These are phyloP conservation scores for Scatophagus argus DNA, from an alignment of 2,113 vertebrate species.

Conservation along the genomic window DNA sequence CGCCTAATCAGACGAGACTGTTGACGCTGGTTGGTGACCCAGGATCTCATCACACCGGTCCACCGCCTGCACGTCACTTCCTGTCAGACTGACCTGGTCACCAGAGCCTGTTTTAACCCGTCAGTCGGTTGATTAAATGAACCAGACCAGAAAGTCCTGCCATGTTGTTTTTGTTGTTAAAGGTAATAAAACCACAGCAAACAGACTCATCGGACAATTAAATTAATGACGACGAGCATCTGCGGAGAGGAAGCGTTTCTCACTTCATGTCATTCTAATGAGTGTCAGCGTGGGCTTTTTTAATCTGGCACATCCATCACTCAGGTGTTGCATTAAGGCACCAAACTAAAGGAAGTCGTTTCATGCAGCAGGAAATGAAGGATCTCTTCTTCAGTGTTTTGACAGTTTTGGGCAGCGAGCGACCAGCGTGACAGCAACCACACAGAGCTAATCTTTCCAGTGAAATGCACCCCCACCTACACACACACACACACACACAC, in stretches of 20 bases:
- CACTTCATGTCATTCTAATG: background rate
- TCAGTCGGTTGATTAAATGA: conserved; percentile 2
- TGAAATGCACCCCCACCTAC: background rate
- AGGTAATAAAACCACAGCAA: background rate
- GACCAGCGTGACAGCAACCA: conserved; percentile 5
- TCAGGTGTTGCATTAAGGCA: background rate
- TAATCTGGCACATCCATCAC: too few species aligned
- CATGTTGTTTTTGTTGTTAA: background rate
- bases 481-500: conserved; percentile 24
- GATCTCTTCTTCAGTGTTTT: background rate
- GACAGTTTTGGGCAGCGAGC: background rate
- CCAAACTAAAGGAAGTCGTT: background rate
- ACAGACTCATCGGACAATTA: background rate
- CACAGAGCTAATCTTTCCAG: conserved; percentile 47
- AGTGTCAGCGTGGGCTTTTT: too few species aligned
- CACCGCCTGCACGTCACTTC: background rate
- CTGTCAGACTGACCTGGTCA: background rate
- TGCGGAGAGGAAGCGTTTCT: background rate
- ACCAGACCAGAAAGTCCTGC: background rate
- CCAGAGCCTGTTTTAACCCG: conserved; percentile 9
- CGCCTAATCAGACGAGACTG: too few species aligned
- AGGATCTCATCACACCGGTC: background rate
- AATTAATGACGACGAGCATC: too few species aligned
- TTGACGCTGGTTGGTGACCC: too few species aligned
- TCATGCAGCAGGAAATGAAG: background rate